Conservation (phyloP, 2,797 vertebrate species). For the Smutsia temminckii region DNA sequence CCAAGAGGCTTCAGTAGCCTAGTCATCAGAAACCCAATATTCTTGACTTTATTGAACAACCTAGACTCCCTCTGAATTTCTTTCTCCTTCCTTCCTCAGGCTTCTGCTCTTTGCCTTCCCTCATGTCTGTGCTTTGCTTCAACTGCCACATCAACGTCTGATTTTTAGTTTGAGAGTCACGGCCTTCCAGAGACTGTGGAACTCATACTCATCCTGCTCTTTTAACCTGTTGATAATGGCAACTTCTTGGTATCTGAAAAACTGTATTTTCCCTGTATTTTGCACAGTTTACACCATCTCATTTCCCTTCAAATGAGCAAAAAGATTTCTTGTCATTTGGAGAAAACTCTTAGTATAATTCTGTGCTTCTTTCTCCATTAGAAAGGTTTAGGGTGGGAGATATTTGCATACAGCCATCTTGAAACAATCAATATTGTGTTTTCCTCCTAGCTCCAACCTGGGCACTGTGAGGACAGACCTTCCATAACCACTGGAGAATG, state of each 20-base stretch:
- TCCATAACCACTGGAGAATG: constrained; percentile 92
- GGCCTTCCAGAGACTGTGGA: constrained; percentile 91
- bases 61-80: constrained; percentile 91
- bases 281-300: constrained; percentile 88
- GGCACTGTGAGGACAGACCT: constrained; percentile 93
- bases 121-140: constrained; percentile 90
- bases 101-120: constrained; percentile 91
- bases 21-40: constrained; percentile 90
- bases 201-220: constrained; percentile 91
- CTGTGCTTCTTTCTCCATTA: constrained; percentile 93
- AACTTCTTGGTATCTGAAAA: constrained; percentile 92
- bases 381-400: constrained; percentile 94
- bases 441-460: constrained; percentile 92
- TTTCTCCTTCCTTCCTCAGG: constrained; percentile 90
- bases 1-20: constrained; percentile 89
- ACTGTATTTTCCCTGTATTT: constrained; percentile 91
- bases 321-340: constrained; percentile 93
- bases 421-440: constrained; percentile 91
- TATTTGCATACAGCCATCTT: constrained; percentile 90
- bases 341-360: constrained; percentile 90
- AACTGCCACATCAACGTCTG: constrained; percentile 90
- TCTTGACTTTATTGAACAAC: constrained; percentile 92
- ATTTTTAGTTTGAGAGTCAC: constrained; percentile 92
- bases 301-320: constrained; percentile 93
- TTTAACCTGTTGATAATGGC: constrained; percentile 89